These are phyloP conservation scores for Lagorchestes hirsutus DNA, from an alignment of 2,797 vertebrate species.

Conservation along the genomic window DNA sequence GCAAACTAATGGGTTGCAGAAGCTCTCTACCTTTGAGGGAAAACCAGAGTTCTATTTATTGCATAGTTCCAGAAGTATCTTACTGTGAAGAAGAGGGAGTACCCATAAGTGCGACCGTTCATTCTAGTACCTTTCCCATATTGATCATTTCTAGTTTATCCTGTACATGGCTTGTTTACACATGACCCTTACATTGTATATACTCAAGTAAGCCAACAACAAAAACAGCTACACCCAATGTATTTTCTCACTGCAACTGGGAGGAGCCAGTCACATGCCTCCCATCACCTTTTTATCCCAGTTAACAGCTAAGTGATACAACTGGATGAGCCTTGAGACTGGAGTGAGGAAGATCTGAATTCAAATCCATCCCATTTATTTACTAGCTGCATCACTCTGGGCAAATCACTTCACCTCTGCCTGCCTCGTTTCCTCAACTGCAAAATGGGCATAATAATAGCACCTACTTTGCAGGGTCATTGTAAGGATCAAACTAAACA, in stretches of 20 bases:
- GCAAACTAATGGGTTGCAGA: neutral
- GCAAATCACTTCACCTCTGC: neutral
- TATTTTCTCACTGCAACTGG: neutral
- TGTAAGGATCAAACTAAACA: neutral
- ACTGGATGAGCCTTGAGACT: neutral
- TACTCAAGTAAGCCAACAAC: neutral
- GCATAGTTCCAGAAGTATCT: neutral
- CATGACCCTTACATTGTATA: neutral
- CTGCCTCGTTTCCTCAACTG: neutral
- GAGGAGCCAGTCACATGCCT: neutral
- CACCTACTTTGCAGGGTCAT: neutral
- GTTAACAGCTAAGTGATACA: neutral
- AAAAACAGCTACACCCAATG: neutral
- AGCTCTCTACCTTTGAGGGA: neutral
- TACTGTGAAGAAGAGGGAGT: neutral
- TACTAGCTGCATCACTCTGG: neutral
- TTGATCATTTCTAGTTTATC: neutral
- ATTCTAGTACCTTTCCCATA: neutral
- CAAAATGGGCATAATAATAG: neutral
- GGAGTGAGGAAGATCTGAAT: neutral
- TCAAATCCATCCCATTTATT: neutral
- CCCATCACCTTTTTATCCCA: neutral
- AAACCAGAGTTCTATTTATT: neutral
- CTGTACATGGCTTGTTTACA: neutral
- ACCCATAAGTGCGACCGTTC: neutral